Evolutionary conservation across 1,140 invertebrate species (phyloP).

Genomic region (Formica selysi): DNA sequence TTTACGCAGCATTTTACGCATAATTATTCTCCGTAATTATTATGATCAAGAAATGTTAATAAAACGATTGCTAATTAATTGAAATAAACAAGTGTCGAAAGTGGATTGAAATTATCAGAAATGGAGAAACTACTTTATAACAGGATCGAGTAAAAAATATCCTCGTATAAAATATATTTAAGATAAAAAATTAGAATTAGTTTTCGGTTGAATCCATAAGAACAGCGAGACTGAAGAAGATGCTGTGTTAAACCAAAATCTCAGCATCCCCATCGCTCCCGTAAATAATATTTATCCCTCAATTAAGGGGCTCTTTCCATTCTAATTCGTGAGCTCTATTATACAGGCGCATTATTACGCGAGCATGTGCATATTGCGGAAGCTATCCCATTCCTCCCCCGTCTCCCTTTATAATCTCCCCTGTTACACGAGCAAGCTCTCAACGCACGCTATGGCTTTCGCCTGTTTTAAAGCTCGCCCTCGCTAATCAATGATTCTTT

Average conservation of each 20-base stretch:
- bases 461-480: constrained; percentile 25
- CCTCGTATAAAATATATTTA: background rate
- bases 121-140: too few species aligned
- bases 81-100: too few species aligned
- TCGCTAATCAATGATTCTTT: constrained; percentile 50
- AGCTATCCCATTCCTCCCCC: constrained; percentile 4
- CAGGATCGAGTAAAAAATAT: too few species aligned
- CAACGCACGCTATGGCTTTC: constrained; percentile 49
- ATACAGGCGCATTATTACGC: constrained; percentile 72
- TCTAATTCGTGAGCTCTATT: constrained; percentile 79
- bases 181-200: background rate
- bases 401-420: constrained; percentile 50
- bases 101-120: too few species aligned
- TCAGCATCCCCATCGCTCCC: background rate
- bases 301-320: constrained; percentile 74
- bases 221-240: constrained; percentile 1
- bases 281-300: constrained; percentile 79
- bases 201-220: constrained; percentile 21
- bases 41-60: too few species aligned
- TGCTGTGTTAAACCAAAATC: constrained; percentile 17
- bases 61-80: too few species aligned
- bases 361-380: constrained; percentile 64
- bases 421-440: constrained; percentile 51
- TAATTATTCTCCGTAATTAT: too few species aligned
- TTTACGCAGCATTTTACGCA: too few species aligned